A percentile compares a stretch with the other conserved stretches of the same genome.
Conservation (phyloP, 1,140 invertebrate species). For the Varroa destructor region DNA sequence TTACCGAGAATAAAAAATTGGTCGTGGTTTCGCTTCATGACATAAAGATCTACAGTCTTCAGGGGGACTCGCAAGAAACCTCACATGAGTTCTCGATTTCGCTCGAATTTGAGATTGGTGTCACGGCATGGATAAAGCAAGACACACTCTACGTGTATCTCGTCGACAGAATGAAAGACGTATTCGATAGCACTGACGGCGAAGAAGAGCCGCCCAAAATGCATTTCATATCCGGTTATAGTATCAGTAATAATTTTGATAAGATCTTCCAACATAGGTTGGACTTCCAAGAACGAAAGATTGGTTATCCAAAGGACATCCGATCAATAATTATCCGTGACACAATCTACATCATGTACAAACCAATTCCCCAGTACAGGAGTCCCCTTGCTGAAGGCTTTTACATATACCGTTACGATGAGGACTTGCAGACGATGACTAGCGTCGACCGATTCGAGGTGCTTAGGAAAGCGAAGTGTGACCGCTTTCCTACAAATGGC, state of each 20-base stretch:
- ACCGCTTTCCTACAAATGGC: conserved; percentile 9
- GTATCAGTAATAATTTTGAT: not conserved
- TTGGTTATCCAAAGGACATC: conserved; percentile 15
- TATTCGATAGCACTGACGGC: conserved; percentile 7
- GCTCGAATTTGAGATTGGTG: conserved; percentile 22
- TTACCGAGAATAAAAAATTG: conserved; percentile 14
- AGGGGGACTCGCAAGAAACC: not conserved
- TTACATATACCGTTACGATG: conserved; percentile 20
- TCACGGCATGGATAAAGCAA: conserved; percentile 15
- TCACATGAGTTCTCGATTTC: conserved; percentile 12
- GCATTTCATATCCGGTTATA: conserved; percentile 18
- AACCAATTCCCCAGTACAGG: conserved; percentile 4
- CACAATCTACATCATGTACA: conserved; percentile 25
- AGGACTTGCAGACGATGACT: not conserved
- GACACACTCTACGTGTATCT: conserved; percentile 16
- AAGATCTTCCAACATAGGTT: conserved; percentile 11
- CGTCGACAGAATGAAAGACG: conserved; percentile 13
- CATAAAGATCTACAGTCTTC: conserved; percentile 7
- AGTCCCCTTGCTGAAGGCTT: conserved; percentile 7
- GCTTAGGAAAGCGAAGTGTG: not conserved
- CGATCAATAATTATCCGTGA: conserved; percentile 6
- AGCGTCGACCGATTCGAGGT: conserved; percentile 11
- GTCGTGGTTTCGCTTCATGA: not conserved
- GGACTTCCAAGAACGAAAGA: not conserved
- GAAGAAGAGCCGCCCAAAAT: conserved; percentile 22